These are phyloP conservation scores for Urosaurus nigricauda DNA, from an alignment of 2,797 vertebrate genomes.

Conservation along the genomic window DNA sequence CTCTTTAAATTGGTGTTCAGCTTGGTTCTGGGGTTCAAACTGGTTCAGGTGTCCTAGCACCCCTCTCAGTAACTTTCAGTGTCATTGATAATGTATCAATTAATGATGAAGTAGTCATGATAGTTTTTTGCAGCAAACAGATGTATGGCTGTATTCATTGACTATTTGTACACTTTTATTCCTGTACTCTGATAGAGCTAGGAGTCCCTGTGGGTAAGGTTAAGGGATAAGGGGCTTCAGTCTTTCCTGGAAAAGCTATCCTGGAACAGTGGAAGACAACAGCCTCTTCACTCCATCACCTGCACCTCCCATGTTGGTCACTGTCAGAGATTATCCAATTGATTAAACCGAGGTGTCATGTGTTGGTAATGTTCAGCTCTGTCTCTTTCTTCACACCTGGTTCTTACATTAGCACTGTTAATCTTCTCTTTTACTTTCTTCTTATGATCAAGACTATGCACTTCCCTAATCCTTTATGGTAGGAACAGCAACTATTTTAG, in stretches of 20 bases:
- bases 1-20: neutral
- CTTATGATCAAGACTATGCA: neutral
- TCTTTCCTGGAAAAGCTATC: neutral
- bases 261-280: neutral
- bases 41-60: neutral
- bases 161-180: neutral
- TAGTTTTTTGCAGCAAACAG: neutral
- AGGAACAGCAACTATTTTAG: neutral
- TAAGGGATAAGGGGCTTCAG: neutral
- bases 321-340: neutral
- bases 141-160: neutral
- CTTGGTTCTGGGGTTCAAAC: neutral
- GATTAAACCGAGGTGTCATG: neutral
- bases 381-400: neutral
- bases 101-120: neutral
- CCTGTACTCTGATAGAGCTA: neutral
- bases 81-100: neutral
- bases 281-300: neutral
- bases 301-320: neutral
- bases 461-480: too few species aligned
- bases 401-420: neutral
- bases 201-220: neutral
- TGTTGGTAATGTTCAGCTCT: neutral
- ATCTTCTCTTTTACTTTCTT: too few species aligned
- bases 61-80: neutral